phyloP scores from a whole-genome alignment of 2,888 invertebrate genomes.

The Balanococcus diminutus region DNA sequence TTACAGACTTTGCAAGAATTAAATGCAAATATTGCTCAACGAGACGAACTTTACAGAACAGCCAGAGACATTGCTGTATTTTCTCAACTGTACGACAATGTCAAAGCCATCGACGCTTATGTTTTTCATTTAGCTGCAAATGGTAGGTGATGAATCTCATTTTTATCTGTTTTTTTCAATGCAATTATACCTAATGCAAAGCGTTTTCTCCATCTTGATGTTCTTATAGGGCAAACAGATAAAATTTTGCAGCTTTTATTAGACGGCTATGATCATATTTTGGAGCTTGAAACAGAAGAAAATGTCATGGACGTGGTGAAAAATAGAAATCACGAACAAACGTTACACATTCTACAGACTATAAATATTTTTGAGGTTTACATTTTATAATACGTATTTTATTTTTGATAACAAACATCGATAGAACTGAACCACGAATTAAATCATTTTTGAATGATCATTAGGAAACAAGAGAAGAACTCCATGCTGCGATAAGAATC shows the following conservation, averaged over 20 bases:
- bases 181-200: neutral
- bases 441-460: slow-evolving; percentile 10
- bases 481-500: slow-evolving; percentile 74
- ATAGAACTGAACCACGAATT: neutral
- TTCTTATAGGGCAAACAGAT: slow-evolving; percentile 69
- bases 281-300: slow-evolving; percentile 75
- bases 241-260: slow-evolving; percentile 72
- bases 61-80: slow-evolving; percentile 84
- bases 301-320: slow-evolving; percentile 72
- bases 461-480: slow-evolving; percentile 76
- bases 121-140: slow-evolving; percentile 77
- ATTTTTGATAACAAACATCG: neutral
- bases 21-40: slow-evolving; percentile 77
- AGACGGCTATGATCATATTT: slow-evolving; percentile 86
- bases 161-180: too few relatives aligned
- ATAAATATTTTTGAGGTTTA: slow-evolving; percentile 56
- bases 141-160: slow-evolving; percentile 69
- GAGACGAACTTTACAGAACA: slow-evolving; percentile 86
- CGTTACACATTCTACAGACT: slow-evolving; percentile 68
- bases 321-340: slow-evolving; percentile 71
- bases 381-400: neutral
- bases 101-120: slow-evolving; percentile 80
- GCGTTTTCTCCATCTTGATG: slow-evolving; percentile 42
- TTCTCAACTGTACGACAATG: slow-evolving; percentile 78
- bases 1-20: slow-evolving; percentile 81